Base-by-base conservation (phyloP, 1,140 invertebrate species). In the Conus ventricosus region DNA sequence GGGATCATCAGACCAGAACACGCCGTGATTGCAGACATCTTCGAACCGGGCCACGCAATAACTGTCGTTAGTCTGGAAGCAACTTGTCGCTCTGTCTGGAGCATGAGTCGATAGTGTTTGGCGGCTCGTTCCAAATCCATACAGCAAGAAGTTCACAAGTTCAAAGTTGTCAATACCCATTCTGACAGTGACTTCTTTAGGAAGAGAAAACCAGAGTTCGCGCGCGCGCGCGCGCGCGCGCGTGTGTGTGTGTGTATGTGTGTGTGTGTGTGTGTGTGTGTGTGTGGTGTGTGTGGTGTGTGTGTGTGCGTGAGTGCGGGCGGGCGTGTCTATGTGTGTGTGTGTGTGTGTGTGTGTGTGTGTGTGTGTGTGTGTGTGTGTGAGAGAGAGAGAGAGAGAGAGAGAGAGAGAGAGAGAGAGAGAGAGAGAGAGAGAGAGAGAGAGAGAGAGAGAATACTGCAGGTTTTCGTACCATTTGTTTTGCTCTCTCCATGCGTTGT, bases 321-420 rank as follows among this genome's bases (percentile, higher is more conserved):
- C n/a, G 76, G 6, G 76, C 7, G 76, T 6, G 76, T 78, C 25
- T 6, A 23, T 51, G 25, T 27, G 76, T 78, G 76, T 78, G 76
- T 78, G 76, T 78, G 25, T 78, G 76, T 78, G 76, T 78, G 76
- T 78, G 76, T 78, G 76, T 78, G 76, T 78, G 76, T 78, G 76
- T 78, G 76, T 78, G 76, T 78, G 76, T 78, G 76, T 78, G 76
- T 78, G 76, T 78, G 76, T 78, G 76, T 78, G 76, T 27, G 25
- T 27, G 39, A 39, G 39, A 39, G 39, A 39, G 39, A 39, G 39
- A 39, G 39, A 39, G 39, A 39, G 39, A 39, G 39, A 39, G 39
- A 39, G 39, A 39, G 39, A 13, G 39, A 39, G 39, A 39, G 39
- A 39, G 39, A 39, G 39, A 39, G 39, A 39, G 39, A 39, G 39